Evolutionary conservation across 2,113 vertebrate species (phyloP).

Genomic region (Tympanuchus pallidicinctus): DNA sequence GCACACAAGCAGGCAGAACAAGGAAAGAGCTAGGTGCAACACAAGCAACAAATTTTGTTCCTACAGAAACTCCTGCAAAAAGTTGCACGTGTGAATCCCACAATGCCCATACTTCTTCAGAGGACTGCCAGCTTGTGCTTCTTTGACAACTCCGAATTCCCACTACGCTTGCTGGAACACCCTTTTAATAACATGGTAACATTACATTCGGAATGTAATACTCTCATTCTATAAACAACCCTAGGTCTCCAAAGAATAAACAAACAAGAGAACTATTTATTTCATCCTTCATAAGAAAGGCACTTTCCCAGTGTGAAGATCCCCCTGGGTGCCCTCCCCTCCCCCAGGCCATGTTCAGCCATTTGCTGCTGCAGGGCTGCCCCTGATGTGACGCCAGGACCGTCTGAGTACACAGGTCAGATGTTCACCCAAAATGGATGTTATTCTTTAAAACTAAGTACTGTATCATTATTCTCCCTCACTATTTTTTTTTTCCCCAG

Average conservation of each 20-base stretch:
- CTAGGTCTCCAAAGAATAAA: neutral
- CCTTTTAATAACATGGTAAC: neutral
- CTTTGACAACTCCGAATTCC: neutral
- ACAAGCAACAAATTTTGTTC: neutral
- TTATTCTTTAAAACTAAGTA: neutral
- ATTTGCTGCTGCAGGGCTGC: neutral
- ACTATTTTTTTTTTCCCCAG: neutral
- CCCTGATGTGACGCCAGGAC: neutral
- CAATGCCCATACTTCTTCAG: neutral
- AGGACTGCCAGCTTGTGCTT: neutral
- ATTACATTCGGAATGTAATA: neutral
- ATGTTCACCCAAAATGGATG: accelerated
- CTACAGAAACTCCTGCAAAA: neutral
- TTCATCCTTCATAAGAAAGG: neutral
- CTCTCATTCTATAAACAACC: neutral
- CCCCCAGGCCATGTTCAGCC: neutral
- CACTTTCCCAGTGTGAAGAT: neutral
- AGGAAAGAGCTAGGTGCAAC: neutral
- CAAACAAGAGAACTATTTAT: too few species aligned
- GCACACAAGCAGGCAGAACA: conserved; percentile 47
- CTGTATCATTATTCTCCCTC: neutral
- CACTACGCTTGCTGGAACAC: neutral
- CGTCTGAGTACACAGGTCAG: neutral
- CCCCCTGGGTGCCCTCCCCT: neutral
- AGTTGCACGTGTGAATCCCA: neutral